Conservation (phyloP, 2,888 invertebrate genomes). For the Malthinus seriepunctatus region DNA sequence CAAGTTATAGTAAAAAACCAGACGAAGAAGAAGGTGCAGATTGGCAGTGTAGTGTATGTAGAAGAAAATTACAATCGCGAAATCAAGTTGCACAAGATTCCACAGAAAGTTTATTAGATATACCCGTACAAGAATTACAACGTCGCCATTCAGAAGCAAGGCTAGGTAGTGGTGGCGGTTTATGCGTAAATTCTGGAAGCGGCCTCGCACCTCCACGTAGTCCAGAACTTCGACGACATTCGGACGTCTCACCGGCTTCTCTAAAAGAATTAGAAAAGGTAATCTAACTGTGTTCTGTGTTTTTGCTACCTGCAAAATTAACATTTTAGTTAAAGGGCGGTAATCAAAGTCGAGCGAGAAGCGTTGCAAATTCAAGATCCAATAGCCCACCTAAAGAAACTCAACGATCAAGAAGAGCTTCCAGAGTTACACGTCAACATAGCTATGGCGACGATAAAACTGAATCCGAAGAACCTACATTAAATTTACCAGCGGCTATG, state of each 20-base stretch:
- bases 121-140: constrained; percentile 78
- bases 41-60: constrained; percentile 90
- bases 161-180: constrained; percentile 63
- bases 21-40: constrained; percentile 83
- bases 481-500: constrained; percentile 73
- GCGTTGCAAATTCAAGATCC: constrained; percentile 65
- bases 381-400: constrained; percentile 59
- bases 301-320: background rate
- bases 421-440: constrained; percentile 72
- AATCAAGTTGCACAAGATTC: constrained; percentile 79
- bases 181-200: constrained; percentile 48
- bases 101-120: constrained; percentile 80
- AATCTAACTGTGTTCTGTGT: constrained; percentile 42
- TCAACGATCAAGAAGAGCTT: constrained; percentile 61
- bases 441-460: constrained; percentile 80
- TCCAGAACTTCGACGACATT: constrained; percentile 80
- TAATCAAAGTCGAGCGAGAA: constrained; percentile 59
- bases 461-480: constrained; percentile 57
- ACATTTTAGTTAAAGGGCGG: constrained; percentile 68
- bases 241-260: constrained; percentile 85
- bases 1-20: constrained; percentile 79
- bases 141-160: constrained; percentile 81
- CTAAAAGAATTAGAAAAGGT: constrained; percentile 89
- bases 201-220: constrained; percentile 83
- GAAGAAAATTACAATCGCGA: constrained; percentile 75